phyloP scores from a whole-genome alignment of 2,797 vertebrate species.

The Hydrophis major region DNA sequence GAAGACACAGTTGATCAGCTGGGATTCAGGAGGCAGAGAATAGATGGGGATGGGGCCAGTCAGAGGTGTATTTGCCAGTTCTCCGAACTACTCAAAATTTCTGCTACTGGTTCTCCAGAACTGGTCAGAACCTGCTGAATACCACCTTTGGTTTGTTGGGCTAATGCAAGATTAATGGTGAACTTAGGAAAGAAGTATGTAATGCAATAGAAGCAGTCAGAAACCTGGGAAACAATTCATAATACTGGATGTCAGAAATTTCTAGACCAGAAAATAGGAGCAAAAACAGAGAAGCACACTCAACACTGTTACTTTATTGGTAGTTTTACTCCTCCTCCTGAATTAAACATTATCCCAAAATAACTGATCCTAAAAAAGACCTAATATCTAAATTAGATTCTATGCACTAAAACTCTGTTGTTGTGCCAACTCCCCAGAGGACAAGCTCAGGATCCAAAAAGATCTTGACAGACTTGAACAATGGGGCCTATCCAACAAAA shows the following conservation, averaged over 20 bases:
- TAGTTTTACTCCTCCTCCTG: neutral
- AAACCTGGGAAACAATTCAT: neutral
- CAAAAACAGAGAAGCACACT: neutral
- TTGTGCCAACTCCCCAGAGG: too few species aligned
- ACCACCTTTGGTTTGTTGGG: neutral
- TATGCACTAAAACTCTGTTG: neutral
- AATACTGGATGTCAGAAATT: neutral
- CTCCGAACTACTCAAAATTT: too few species aligned
- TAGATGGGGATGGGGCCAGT: too few species aligned
- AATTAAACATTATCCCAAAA: neutral
- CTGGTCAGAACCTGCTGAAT: too few species aligned
- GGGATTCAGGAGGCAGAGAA: too few species aligned
- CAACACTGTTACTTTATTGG: neutral
- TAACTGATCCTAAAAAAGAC: neutral
- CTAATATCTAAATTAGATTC: neutral
- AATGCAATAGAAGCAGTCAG: neutral
- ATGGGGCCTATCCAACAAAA: too few species aligned
- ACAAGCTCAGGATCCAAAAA: too few species aligned
- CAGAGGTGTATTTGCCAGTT: too few species aligned
- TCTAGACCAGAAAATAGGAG: neutral
- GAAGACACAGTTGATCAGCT: too few species aligned
- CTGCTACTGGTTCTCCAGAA: too few species aligned
- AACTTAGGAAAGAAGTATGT: neutral
- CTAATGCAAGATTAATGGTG: neutral
- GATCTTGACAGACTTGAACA: too few species aligned